Evolutionary conservation across 2,113 vertebrate species (phyloP).

Genomic region (Columba livia): DNA sequence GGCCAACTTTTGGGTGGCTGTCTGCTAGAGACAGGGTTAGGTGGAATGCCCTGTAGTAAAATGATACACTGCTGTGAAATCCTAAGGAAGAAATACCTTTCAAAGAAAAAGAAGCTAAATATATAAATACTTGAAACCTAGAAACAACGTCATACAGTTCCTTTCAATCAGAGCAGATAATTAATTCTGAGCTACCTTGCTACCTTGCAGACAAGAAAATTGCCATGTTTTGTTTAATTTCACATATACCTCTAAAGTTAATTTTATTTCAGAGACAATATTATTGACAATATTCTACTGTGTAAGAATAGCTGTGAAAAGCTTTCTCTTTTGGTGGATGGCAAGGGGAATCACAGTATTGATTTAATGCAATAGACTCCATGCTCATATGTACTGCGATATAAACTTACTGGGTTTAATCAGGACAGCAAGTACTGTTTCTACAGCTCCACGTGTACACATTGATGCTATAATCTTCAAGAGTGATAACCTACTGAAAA

Average conservation of each 20-base stretch:
- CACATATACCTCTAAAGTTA: not conserved
- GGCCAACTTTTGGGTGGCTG: not conserved
- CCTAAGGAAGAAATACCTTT: not conserved
- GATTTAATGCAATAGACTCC: not conserved
- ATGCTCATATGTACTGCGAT: accelerated
- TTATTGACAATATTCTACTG: not conserved
- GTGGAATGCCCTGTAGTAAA: not conserved
- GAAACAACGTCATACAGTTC: not conserved
- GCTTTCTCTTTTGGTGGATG: not conserved
- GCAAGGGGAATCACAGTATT: not conserved
- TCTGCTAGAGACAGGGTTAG: not conserved
- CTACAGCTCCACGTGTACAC: not conserved
- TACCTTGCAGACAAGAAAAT: constrained; percentile 6
- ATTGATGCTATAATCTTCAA: not conserved
- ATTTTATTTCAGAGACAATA: not conserved
- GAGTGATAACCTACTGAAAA: not conserved
- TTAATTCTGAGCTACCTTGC: not conserved
- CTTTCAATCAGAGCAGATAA: not conserved
- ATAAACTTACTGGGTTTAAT: not conserved
- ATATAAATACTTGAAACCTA: not conserved
- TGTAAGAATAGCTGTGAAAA: not conserved
- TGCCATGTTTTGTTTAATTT: not conserved
- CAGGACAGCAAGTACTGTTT: not conserved
- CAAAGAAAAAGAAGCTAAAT: not conserved
- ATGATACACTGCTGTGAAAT: not conserved